Evolutionary conservation across 2,888 invertebrate species (phyloP).

Genomic region (Nezara viridula): DNA sequence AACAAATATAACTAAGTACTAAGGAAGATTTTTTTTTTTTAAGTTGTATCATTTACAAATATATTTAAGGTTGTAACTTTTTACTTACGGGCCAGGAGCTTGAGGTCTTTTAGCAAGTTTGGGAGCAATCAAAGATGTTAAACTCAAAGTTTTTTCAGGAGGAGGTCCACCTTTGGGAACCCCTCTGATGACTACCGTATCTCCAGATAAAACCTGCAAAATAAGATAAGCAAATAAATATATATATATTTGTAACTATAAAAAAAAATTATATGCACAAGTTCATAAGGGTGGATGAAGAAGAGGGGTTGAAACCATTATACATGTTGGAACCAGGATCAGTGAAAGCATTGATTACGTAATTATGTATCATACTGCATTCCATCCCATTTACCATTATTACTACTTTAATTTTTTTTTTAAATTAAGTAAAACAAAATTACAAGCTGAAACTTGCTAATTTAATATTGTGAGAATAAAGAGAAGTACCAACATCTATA

Average conservation of each 20-base stretch:
- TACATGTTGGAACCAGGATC: background rate
- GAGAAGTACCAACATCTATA: background rate
- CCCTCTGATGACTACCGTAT: conserved; percentile 92
- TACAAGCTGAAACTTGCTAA: no score
- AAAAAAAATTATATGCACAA: background rate
- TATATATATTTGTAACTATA: no score
- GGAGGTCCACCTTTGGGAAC: conserved; percentile 88
- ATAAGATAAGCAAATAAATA: no score
- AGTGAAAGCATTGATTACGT: conserved; percentile 52
- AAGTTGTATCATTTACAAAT: no score
- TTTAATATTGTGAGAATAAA: background rate
- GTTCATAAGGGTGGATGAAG: background rate
- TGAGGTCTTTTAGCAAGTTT: conserved; percentile 84
- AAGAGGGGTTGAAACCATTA: background rate
- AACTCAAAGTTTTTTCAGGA: conserved; percentile 90
- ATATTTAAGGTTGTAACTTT: background rate
- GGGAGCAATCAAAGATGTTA: conserved; percentile 93
- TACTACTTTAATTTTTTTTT: no score
- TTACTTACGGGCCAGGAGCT: conserved; percentile 62
- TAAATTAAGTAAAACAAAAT: no score
- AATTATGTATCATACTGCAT: background rate
- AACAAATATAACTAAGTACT: no score
- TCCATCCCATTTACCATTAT: background rate
- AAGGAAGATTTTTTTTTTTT: no score
- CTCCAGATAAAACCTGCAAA: conserved; percentile 91